phyloP scores from a whole-genome alignment of 2,888 invertebrate species.

The Drosophila mimetica region DNA sequence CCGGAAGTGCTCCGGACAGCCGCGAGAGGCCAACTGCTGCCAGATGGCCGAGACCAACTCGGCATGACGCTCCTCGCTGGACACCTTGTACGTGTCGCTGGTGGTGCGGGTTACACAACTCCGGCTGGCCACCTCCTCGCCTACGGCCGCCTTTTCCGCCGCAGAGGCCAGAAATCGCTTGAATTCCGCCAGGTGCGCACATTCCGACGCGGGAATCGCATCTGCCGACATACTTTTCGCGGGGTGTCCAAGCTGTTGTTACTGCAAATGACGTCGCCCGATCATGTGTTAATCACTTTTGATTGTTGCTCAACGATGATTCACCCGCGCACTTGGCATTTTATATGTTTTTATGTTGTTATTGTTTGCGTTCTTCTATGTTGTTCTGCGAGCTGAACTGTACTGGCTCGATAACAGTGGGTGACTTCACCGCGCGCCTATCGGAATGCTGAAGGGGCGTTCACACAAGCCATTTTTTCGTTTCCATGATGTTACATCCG shows the following conservation, averaged over 20 bases:
- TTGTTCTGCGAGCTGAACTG: slow-evolving; percentile 17
- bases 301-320: slow-evolving; percentile 54
- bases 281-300: slow-evolving; percentile 45
- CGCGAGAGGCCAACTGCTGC: slow-evolving; percentile 60
- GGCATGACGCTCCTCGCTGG: slow-evolving; percentile 61
- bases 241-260: slow-evolving; percentile 8
- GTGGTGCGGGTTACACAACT: slow-evolving; percentile 77
- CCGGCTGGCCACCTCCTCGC: slow-evolving; percentile 49
- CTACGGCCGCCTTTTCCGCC: slow-evolving; percentile 28
- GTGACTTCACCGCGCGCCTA: neutral
- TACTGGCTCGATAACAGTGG: slow-evolving; percentile 7
- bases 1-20: slow-evolving; percentile 72
- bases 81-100: slow-evolving; percentile 78
- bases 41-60: slow-evolving; percentile 72
- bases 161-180: slow-evolving; percentile 63
- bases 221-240: slow-evolving; percentile 56
- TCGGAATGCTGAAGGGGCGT: neutral
- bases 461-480: neutral
- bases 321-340: slow-evolving; percentile 55
- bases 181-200: slow-evolving; percentile 66
- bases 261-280: slow-evolving; percentile 11
- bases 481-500: no score
- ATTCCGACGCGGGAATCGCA: slow-evolving; percentile 47
- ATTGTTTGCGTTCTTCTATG: slow-evolving; percentile 57
- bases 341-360: slow-evolving; percentile 61